Evolutionary conservation across 2,797 vertebrate species (phyloP), one percentile per base, ranked within the genome.

Genomic region (Semaprochilodus insignis): DNA sequence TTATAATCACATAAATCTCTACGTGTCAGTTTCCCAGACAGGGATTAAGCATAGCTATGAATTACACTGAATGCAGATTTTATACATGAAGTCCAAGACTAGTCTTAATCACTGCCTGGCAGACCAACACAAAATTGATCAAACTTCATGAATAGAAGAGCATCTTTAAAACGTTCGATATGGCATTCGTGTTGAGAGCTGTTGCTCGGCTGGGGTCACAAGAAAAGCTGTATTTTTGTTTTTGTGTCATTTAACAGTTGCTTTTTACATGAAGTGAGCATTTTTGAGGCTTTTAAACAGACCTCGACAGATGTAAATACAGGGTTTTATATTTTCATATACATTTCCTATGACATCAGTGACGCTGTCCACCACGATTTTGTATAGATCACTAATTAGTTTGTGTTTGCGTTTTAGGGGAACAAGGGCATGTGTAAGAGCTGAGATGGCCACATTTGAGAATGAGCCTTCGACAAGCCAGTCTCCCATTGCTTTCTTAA

Each of bases 391-490:
- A 48, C 44, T 60, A 60, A 27, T 21, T 19, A 19, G 52, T 54
- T 54, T 83, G 11, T 70, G 44, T 80, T 77, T 85, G 34, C 77
- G 66, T 72, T 85, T 72, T 67, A 81, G 84, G 82, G 82, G 54
- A 77, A 78, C 83, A 59, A 71, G 40, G 52, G 51, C 14, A 16
- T 71, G 85, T 83, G 74, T 71, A 69, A 79, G 62, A 85, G 71
- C 86, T 55, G 86, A 95, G 85, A 99, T 98, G 97, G 97, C 96
- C 89, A 97, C 96, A 87, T 96, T 97, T 90, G 95, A 95, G 85
- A 94, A 96, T 88, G 89, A 94, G 86, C 93, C 93, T 71, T 92
- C 94, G n/a, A 95, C 95, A 77, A 94, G 93, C 82, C 94, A 94
- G 80, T 93, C 93, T 80, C 91, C 94, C 74, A 88, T 91, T 2